These are phyloP conservation scores for Semaprochilodus insignis DNA, from an alignment of 2,797 vertebrate species.

Conservation along the genomic window DNA sequence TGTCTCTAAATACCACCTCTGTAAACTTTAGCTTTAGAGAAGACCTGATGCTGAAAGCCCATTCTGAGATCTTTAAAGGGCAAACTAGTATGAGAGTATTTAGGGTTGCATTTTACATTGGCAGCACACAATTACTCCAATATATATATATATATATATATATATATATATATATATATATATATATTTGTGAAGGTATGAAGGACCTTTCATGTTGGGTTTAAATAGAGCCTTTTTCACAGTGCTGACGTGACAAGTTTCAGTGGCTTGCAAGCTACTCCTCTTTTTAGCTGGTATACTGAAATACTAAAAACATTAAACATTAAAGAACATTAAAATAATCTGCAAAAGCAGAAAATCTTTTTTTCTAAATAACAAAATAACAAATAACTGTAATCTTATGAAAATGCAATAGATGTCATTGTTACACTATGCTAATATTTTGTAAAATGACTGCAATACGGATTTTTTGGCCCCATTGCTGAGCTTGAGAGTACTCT, in stretches of 20 bases:
- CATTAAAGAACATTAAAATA: not conserved
- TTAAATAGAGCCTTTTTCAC: not conserved
- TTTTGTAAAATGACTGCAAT: not conserved
- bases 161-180: too few relatives aligned
- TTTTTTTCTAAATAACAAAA: not conserved
- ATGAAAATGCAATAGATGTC: not conserved
- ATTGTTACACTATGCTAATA: not conserved
- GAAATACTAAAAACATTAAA: not conserved
- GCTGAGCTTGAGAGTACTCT: not conserved
- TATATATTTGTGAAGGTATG: too few relatives aligned
- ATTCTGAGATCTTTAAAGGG: slow-evolving; percentile 8
- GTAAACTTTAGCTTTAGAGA: slow-evolving; percentile 8
- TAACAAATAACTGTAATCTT: not conserved
- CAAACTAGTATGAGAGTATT: not conserved
- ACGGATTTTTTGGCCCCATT: slow-evolving; percentile 7
- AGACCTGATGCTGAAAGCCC: not conserved
- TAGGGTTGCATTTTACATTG: not conserved
- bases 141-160: too few relatives aligned
- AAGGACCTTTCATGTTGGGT: not conserved
- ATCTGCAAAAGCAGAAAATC: not conserved
- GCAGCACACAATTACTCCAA: not conserved
- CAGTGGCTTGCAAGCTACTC: not conserved
- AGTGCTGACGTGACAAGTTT: not conserved
- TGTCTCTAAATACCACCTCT: slow-evolving; percentile 19
- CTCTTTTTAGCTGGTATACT: not conserved